These are phyloP conservation scores for Yponomeuta cagnagella DNA, from an alignment of 2,888 invertebrate genomes.

Conservation along the genomic window DNA sequence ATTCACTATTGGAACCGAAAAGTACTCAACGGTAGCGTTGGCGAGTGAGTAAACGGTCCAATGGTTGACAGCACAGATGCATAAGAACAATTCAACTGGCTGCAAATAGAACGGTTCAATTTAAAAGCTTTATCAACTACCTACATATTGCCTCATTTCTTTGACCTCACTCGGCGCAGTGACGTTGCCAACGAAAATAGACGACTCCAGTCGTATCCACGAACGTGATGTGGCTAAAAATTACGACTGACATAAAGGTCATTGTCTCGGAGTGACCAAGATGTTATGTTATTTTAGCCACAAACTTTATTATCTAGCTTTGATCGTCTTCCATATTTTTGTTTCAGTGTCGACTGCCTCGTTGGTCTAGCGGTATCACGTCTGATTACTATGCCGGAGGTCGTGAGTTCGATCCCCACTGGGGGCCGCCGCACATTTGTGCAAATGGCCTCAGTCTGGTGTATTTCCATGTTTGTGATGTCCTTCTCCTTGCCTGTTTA, in stretches of 20 bases:
- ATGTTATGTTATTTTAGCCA: conserved; percentile 21
- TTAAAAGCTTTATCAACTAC: conserved; percentile 6
- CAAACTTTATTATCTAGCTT: conserved; percentile 31
- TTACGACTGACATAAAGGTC: conserved; percentile 48
- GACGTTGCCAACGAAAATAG: conserved; percentile 46
- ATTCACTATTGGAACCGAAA: no score
- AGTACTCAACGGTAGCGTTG: no score
- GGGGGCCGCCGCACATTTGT: no score
- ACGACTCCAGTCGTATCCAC: conserved; percentile 33
- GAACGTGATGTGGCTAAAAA: conserved; percentile 38
- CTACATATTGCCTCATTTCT: conserved; percentile 37
- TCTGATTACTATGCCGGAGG: no score
- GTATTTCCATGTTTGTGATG: no score
- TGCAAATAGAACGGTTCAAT: neutral
- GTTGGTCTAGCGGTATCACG: no score
- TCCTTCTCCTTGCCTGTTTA: no score
- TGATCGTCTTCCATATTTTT: neutral
- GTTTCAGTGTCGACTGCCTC: neutral
- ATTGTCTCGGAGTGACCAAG: conserved; percentile 34
- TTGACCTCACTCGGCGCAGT: conserved; percentile 41
- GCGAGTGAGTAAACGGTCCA: no score
- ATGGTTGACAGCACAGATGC: no score
- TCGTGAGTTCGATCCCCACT: no score
- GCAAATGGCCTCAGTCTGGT: no score
- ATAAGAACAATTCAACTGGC: no score